Conservation (phyloP, 2,113 vertebrate genomes). For the Notechis scutatus region DNA sequence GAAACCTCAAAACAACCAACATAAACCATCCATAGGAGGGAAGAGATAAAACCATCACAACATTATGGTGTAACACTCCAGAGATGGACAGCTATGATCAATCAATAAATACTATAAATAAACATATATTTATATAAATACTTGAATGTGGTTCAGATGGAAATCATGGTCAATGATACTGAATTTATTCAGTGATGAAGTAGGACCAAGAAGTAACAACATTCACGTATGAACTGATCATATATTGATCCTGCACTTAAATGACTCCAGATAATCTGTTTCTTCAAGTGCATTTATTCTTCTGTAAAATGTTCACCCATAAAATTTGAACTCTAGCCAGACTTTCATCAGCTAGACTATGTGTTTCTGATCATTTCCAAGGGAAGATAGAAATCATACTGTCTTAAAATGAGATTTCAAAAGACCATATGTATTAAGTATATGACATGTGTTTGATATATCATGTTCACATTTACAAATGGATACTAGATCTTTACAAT, state of each 20-base stretch:
- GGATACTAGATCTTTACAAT: background rate
- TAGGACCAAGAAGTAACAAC: background rate
- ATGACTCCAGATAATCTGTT: background rate
- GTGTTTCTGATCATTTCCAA: background rate
- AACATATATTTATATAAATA: too few relatives aligned
- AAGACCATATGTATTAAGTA: background rate
- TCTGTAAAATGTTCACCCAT: background rate
- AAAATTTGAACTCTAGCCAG: background rate
- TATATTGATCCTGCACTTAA: background rate
- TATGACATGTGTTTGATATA: background rate
- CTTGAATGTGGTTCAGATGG: background rate
- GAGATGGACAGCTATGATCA: too few relatives aligned
- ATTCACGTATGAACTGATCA: background rate
- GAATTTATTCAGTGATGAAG: background rate
- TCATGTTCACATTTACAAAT: background rate
- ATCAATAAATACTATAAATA: too few relatives aligned
- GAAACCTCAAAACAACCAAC: background rate
- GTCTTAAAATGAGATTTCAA: background rate
- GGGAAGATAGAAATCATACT: background rate
- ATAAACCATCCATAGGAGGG: background rate
- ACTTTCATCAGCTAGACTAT: background rate
- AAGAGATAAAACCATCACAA: background rate
- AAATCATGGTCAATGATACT: background rate
- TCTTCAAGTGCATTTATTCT: background rate
- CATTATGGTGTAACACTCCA: too few relatives aligned